phyloP scores from a whole-genome alignment of 2,113 vertebrate species.

The Peromyscus polionotus region DNA sequence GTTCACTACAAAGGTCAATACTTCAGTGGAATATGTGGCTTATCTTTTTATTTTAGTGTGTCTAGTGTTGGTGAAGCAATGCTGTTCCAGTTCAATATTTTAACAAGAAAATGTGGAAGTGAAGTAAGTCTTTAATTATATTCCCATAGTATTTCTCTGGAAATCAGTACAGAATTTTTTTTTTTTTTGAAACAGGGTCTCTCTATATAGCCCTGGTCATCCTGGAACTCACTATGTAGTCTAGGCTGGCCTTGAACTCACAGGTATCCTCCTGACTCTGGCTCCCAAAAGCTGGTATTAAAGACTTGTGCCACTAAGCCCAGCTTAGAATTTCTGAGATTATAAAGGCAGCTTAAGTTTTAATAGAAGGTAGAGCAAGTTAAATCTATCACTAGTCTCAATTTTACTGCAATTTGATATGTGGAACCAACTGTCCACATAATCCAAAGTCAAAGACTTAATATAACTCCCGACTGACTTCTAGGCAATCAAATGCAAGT shows the following conservation, averaged over 20 bases:
- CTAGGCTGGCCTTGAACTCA: background rate
- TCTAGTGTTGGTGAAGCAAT: slow-evolving; percentile 65
- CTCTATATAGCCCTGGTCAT: background rate
- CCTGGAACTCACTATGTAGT: background rate
- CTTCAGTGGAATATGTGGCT: slow-evolving; percentile 70
- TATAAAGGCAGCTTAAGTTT: slow-evolving; percentile 64
- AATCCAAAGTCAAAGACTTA: background rate
- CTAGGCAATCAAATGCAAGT: background rate
- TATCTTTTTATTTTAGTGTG: slow-evolving; percentile 69
- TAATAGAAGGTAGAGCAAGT: slow-evolving; percentile 74
- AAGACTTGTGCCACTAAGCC: background rate
- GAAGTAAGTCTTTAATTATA: slow-evolving; percentile 21
- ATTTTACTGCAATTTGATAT: slow-evolving; percentile 42
- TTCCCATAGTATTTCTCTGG: slow-evolving; percentile 69
- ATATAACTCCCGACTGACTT: background rate
- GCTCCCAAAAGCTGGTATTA: background rate
- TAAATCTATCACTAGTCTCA: slow-evolving; percentile 42
- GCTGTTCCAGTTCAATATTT: slow-evolving; percentile 68
- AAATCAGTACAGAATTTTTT: slow-evolving; percentile 61
- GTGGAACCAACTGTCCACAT: background rate
- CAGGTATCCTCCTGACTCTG: background rate
- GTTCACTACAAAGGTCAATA: slow-evolving; percentile 2
- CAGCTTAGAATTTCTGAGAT: slow-evolving; percentile 62
- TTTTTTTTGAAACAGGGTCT: background rate
- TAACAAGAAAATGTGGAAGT: slow-evolving; percentile 69